Evolutionary conservation across 2,888 invertebrate genomes (phyloP).

Genomic region (Cordilura impudica): DNA sequence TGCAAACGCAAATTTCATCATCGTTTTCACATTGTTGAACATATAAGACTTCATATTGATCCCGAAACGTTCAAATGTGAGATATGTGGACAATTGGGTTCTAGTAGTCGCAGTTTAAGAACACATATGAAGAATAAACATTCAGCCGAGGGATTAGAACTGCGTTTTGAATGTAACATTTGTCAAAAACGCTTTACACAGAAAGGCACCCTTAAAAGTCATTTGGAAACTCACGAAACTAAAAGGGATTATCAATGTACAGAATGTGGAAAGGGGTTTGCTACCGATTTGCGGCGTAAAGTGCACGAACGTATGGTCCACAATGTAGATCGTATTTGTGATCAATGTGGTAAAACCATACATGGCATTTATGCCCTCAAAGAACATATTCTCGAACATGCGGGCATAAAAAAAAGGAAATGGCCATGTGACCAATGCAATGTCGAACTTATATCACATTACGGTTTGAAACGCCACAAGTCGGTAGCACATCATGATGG

Average conservation of each 20-base stretch:
- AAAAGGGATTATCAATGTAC: constrained; percentile 56
- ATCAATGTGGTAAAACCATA: constrained; percentile 64
- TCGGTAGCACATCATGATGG: constrained; percentile 65
- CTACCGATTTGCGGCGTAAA: constrained; percentile 59
- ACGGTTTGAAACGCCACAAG: constrained; percentile 64
- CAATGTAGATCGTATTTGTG: constrained; percentile 61
- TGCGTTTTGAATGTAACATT: constrained; percentile 46
- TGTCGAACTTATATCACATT: constrained; percentile 62
- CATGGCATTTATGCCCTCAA: constrained; percentile 60
- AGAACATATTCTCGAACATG: constrained; percentile 62
- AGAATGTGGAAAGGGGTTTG: constrained; percentile 63
- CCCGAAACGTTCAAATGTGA: constrained; percentile 62
- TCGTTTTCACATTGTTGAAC: constrained; percentile 61
- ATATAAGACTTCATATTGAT: constrained; percentile 61
- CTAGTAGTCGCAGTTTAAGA: constrained; percentile 49
- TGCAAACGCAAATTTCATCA: constrained; percentile 61
- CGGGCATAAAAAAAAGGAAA: constrained; percentile 60
- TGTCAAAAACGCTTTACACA: constrained; percentile 59
- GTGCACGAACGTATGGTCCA: constrained; percentile 62
- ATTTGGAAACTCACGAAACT: constrained; percentile 58
- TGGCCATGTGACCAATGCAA: constrained; percentile 65
- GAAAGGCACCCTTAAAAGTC: constrained; percentile 42
- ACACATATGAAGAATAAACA: constrained; percentile 56
- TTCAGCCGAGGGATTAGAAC: neutral
- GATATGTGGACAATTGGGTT: constrained; percentile 53